These are phyloP conservation scores for Pelecanus crispus DNA, from an alignment of 2,113 vertebrate species.

Conservation along the genomic window DNA sequence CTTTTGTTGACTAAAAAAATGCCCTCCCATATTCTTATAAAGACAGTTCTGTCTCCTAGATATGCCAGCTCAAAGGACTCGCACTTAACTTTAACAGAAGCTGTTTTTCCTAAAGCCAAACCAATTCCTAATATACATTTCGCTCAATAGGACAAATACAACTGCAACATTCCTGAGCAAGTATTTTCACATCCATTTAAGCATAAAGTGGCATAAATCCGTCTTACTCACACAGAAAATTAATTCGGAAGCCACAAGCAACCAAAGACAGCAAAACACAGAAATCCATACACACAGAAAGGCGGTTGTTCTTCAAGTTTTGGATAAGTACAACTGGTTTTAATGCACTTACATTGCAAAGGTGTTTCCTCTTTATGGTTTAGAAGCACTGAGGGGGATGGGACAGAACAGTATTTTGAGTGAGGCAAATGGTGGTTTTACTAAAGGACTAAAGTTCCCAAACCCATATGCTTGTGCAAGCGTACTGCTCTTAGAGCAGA, in stretches of 20 bases:
- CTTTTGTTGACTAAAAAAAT: not conserved
- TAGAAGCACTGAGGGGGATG: not conserved
- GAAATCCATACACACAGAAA: not conserved
- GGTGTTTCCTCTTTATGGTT: not conserved
- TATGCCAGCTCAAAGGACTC: not conserved
- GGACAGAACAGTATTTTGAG: not conserved
- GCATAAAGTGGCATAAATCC: not conserved
- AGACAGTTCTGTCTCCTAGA: not conserved
- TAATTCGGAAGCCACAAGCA: not conserved
- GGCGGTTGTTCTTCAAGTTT: not conserved
- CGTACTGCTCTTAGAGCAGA: not conserved
- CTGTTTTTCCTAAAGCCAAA: not conserved
- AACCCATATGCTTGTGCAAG: not conserved
- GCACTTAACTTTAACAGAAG: not conserved
- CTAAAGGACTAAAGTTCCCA: not conserved
- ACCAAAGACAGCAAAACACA: not conserved
- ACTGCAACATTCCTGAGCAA: not conserved
- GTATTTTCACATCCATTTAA: not conserved
- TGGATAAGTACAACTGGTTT: not conserved
- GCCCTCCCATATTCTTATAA: not conserved
- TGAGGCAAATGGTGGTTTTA: not conserved
- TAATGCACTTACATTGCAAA: not conserved
- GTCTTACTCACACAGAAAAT: not conserved
- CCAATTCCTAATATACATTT: not conserved
- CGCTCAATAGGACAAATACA: not conserved